Base-by-base conservation (phyloP, 1,140 invertebrate genomes). In the Drosophila orosa region DNA sequence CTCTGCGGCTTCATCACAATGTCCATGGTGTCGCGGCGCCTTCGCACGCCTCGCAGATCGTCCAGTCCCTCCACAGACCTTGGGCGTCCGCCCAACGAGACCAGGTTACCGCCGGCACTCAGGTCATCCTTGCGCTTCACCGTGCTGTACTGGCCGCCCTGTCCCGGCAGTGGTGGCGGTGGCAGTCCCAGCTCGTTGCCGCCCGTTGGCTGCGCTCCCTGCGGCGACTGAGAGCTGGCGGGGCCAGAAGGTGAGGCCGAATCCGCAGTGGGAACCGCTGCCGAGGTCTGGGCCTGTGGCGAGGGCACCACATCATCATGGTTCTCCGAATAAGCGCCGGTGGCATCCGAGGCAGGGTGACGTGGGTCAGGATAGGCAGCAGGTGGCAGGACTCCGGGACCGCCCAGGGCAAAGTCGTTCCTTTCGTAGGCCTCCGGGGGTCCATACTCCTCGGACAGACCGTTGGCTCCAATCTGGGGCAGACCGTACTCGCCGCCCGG, bases 301-400 rank as follows among this genome's bases (percentile, higher is more conserved):
- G 96, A 94, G 35, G 96, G 95, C 31, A 97, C 95, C 13, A 96
- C 93, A 73, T 97, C 95, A 39, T 96, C 94, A 68, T 96, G 96
- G 77, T 95, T 96, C 91, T 97, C 97, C 68, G 95, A 95, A 92
- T 96, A 97, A 3, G 96, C 95, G 50, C 96, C 91, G 6, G 91
- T 81, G 22, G 95, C 93, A 44, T 96, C 95, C 60, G 96, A 96
- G 60, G 96, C 96, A 0, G 96, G 96, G 93, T 97, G 95, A 81
- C 96, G 93, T 9, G 96, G 96, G 92, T 97, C 96, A 29, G 95
- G 95, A 92, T 95, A 96, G 12, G 95, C 96, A 40, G 95, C 95
- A 5, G 95, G 95, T 17, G 96, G 95, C 61, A 96, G 94, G 7
- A 66, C 65, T 22, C 95, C 95, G 0, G 47, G 67, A n/a, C 83